Evolutionary conservation across 2,113 vertebrate genomes (phyloP).

Genomic region (Eurypyga helias): DNA sequence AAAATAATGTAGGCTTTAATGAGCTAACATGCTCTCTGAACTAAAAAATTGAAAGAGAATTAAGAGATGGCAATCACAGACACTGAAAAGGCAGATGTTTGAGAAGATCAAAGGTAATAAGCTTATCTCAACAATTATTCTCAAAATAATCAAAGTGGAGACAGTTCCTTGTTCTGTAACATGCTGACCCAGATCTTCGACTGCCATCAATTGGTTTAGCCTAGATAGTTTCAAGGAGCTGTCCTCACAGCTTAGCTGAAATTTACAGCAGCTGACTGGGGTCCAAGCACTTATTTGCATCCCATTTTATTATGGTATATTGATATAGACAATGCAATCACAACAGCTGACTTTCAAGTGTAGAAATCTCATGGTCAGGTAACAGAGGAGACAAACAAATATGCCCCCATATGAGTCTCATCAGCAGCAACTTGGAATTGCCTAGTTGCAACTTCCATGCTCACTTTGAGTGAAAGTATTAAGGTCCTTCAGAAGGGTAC

Average conservation of each 20-base stretch:
- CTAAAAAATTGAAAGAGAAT: constrained; percentile 68
- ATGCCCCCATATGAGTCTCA: not conserved
- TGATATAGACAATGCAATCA: not conserved
- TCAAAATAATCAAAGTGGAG: constrained; percentile 33
- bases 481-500: not conserved
- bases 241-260: constrained; percentile 17
- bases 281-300: constrained; percentile 6
- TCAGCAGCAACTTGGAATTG: not conserved
- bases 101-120: constrained; percentile 53
- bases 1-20: constrained; percentile 62
- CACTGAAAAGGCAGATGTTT: constrained; percentile 34
- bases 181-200: constrained; percentile 44
- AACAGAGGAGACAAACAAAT: not conserved
- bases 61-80: constrained; percentile 27
- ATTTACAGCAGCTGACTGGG: constrained; percentile 21
- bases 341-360: not conserved
- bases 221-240: constrained; percentile 7
- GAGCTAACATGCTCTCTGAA: constrained; percentile 63
- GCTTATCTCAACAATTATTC: constrained; percentile 57
- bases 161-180: constrained; percentile 24
- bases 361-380: not conserved
- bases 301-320: not conserved
- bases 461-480: not conserved
- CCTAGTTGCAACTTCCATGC: not conserved
- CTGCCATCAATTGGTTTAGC: constrained; percentile 25